These are phyloP conservation scores for Scatophagus argus DNA, from an alignment of 2,113 vertebrate species.

Conservation along the genomic window DNA sequence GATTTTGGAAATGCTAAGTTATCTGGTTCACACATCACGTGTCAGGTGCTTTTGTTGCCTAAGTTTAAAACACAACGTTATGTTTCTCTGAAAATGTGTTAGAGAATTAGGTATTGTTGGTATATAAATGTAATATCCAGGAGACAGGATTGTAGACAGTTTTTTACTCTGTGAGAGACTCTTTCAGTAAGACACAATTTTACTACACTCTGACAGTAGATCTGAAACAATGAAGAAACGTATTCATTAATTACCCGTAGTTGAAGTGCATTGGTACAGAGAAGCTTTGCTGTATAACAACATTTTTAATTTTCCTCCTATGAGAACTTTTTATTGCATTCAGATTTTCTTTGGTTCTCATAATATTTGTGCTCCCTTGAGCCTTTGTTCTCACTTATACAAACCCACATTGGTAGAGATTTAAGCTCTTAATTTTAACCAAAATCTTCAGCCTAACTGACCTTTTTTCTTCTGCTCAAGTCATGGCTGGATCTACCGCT, in stretches of 20 bases:
- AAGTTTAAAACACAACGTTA: not conserved
- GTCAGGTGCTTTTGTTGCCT: not conserved
- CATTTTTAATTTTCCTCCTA: not conserved
- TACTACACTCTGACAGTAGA: not conserved
- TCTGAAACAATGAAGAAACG: not conserved
- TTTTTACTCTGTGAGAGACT: not conserved
- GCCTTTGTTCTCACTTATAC: slow-evolving; percentile 9
- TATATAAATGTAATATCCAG: not conserved
- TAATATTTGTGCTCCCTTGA: slow-evolving; percentile 22
- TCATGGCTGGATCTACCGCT: not conserved
- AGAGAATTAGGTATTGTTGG: not conserved
- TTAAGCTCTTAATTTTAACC: slow-evolving; percentile 4
- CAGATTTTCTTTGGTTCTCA: not conserved
- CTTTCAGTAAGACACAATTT: not conserved
- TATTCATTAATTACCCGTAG: not conserved
- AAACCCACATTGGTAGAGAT: slow-evolving; percentile 10
- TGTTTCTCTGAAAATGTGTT: not conserved
- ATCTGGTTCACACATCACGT: too few species aligned
- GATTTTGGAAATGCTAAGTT: too few species aligned
- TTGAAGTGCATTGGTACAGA: not conserved
- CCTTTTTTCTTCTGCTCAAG: not conserved
- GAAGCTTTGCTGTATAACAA: slow-evolving; percentile 12
- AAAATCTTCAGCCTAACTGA: not conserved
- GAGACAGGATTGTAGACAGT: not conserved
- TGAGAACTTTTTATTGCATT: slow-evolving; percentile 3